These are phyloP conservation scores for Triplophysa yarkandensis DNA, from an alignment of 2,797 vertebrate species.

Conservation along the genomic window DNA sequence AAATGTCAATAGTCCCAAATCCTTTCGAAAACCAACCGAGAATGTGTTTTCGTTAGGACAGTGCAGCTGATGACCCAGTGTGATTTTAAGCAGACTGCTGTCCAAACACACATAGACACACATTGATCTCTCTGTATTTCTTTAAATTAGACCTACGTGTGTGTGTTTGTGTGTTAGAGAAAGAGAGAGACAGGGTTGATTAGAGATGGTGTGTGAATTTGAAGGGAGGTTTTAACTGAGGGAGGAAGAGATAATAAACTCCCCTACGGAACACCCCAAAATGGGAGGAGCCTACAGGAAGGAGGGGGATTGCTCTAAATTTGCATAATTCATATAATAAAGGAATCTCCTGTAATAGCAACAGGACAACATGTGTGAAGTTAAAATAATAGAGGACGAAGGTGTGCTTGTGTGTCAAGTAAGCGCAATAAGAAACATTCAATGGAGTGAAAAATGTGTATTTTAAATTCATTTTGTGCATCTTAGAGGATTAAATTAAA, in stretches of 20 bases:
- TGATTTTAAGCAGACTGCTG: conserved; percentile 61
- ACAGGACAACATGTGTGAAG: conserved; percentile 16
- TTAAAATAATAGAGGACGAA: conserved; percentile 16
- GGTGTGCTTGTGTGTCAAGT: conserved; percentile 41
- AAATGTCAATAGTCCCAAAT: conserved; percentile 64
- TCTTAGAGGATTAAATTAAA: conserved; percentile 53
- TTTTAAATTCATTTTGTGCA: not conserved
- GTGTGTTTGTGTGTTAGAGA: not conserved
- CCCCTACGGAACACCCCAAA: not conserved
- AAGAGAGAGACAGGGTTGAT: conserved; percentile 9
- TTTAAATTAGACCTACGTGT: conserved; percentile 8
- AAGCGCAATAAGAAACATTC: not conserved
- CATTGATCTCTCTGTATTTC: conserved; percentile 24
- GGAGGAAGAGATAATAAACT: conserved; percentile 9
- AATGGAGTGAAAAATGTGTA: not conserved
- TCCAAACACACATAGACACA: conserved; percentile 65
- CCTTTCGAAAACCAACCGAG: conserved; percentile 64
- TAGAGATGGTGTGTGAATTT: conserved; percentile 32
- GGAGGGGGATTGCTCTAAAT: not conserved
- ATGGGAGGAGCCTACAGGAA: conserved; percentile 26
- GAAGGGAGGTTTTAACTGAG: conserved; percentile 5
- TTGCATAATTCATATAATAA: conserved; percentile 26
- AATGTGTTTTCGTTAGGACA: conserved; percentile 65
- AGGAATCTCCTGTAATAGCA: conserved; percentile 22
- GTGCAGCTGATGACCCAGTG: conserved; percentile 68